phyloP scores from a whole-genome alignment of 1,140 invertebrate species.

The Ooceraea biroi region DNA sequence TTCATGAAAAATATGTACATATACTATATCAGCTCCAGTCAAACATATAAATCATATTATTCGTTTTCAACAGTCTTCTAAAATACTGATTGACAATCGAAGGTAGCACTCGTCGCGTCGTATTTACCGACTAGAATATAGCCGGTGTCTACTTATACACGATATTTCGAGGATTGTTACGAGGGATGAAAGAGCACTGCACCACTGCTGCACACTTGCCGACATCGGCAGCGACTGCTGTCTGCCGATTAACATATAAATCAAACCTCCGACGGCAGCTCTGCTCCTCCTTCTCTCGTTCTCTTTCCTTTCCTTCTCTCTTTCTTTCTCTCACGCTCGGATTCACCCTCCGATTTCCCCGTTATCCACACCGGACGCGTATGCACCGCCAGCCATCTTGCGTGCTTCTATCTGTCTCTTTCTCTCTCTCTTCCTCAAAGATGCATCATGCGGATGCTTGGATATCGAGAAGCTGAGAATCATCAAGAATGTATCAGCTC shows the following conservation, averaged over 20 bases:
- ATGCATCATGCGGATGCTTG: background rate
- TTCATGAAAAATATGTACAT: background rate
- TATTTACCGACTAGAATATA: slow-evolving; percentile 30
- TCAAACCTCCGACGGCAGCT: slow-evolving; percentile 67
- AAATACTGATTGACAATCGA: background rate
- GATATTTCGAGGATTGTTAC: slow-evolving; percentile 73
- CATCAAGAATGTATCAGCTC: background rate
- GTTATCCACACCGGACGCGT: slow-evolving; percentile 62
- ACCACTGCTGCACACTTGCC: slow-evolving; percentile 55
- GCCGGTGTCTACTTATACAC: slow-evolving; percentile 69
- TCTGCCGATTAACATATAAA: slow-evolving; percentile 78
- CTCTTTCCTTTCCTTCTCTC: background rate
- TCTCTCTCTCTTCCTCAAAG: background rate
- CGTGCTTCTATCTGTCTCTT: background rate
- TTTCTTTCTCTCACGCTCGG: background rate
- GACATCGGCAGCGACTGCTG: slow-evolving; percentile 67
- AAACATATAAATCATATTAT: background rate
- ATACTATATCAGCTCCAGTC: background rate
- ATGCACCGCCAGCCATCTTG: slow-evolving; percentile 37
- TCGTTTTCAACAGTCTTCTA: background rate
- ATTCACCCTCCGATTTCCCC: slow-evolving; percentile 19
- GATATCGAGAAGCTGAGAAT: background rate
- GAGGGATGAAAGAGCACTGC: slow-evolving; percentile 59
- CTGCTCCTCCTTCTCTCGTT: slow-evolving; percentile 29
- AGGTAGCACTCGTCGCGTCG: background rate